Evolutionary conservation across 2,888 invertebrate genomes (phyloP).

Genomic region (Apomyelois bistriatella): DNA sequence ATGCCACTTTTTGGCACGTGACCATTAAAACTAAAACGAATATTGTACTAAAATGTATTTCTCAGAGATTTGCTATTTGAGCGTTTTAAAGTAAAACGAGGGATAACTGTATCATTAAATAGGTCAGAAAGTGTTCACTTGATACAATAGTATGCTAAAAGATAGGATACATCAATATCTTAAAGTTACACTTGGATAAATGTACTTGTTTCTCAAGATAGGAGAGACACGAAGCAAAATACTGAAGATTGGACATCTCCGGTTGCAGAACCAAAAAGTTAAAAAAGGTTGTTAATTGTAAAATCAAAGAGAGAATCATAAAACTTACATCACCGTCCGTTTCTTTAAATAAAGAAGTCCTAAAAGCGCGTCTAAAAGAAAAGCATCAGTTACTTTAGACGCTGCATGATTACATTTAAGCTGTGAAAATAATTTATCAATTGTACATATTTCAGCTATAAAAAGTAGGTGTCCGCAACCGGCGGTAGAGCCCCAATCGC

Average conservation of each 20-base stretch:
- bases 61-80: neutral
- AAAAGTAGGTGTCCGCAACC: slow-evolving; percentile 32
- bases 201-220: slow-evolving; percentile 35
- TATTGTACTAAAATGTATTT: no score
- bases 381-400: neutral
- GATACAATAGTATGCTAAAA: slow-evolving; percentile 47
- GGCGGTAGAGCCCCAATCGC: slow-evolving; percentile 25
- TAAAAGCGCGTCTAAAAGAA: neutral
- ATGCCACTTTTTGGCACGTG: no score
- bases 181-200: slow-evolving; percentile 27
- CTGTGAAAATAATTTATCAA: neutral
- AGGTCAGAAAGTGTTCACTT: slow-evolving; percentile 41
- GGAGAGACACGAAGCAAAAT: slow-evolving; percentile 33
- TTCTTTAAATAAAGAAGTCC: no score
- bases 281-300: no score
- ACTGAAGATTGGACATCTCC: slow-evolving; percentile 20
- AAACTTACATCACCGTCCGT: no score
- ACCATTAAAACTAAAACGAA: no score
- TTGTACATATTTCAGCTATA: neutral
- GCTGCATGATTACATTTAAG: neutral
- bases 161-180: slow-evolving; percentile 31
- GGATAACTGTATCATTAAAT: slow-evolving; percentile 11
- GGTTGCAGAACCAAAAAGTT: slow-evolving; percentile 32
- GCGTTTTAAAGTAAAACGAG: slow-evolving; percentile 6
- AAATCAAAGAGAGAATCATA: no score